Evolutionary conservation across 2,113 vertebrate species (phyloP), one percentile per base, ranked within the genome.

Genomic region (Oncorhynchus tshawytscha): DNA sequence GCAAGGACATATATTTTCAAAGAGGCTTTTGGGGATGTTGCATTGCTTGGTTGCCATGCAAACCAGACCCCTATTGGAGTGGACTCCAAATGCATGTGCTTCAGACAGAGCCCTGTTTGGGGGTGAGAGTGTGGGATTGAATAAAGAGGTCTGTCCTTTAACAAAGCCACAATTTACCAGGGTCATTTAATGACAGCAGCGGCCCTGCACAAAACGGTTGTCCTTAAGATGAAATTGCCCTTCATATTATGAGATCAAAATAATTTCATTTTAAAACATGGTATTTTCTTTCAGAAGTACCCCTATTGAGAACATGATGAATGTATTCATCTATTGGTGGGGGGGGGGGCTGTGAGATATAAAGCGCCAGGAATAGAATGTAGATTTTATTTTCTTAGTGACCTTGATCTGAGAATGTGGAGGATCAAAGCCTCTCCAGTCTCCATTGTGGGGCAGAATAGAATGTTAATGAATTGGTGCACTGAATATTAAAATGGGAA

Each of bases 381-480:
- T 87, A 87, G 84, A 91, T 91, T 91, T 92, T 89, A 91, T 93
- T 92, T 93, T 90, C 91, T 91, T 91, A 90, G 91, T 92, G 91
- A 94, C 92, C 93, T 93, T 94, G 91, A 93, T 94, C 83, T 70
- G 79, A 84, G 84, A 87, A 92, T 88, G 81, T 68, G 74, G 79
- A 83, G 89, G 91, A 91, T 91, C 87, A 90, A 79, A 92, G 89
- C 90, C 90, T 93, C 91, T 92, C 77, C 90, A 90, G 87, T 88
- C 78, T 76, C 83, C 87, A 92, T 92, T 93, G 91, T 91, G 57
- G 67, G 65, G 86, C 83, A 78, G 78, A 90, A 91, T 85, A 92
- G 92, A 93, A 94, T 90, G 91, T 88, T 94, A 94, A 94, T 93
- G 91, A 93, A 92, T 91, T 86, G 87, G 78, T 67, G 86, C 81